Evolutionary conservation across 2,888 invertebrate species (phyloP), one percentile per base, ranked within the genome.

Genomic region (Leptopilina syphax): DNA sequence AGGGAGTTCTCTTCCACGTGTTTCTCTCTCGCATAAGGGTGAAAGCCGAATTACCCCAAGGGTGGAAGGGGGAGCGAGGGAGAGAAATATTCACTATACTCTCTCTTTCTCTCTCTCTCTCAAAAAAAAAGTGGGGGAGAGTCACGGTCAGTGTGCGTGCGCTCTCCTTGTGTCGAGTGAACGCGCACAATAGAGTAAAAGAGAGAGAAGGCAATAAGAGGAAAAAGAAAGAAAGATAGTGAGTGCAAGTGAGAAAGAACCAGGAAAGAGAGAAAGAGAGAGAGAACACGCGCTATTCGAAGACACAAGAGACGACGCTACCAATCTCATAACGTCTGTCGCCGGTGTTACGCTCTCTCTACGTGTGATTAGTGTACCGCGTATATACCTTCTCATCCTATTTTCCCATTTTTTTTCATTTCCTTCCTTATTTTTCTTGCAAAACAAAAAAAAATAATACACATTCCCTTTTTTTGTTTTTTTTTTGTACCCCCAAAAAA

Each of bases 361-460:
- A 73, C 73, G 73, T 73, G 73, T 54, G 73, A 73, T 73, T 83
- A 65, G 78, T 77, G 78, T 77, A 57, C 67, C 76, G 54, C 76
- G 76, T 68, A 50, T 50, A 65, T 57, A 57, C 67, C 78, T 34
- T 34, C 34, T 83, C 80, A 78, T 84, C 82, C 82, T 85, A 83
- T 87, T 84, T 83, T 81, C 81, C 79, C 83, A 81, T 83, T 84
- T 81, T 83, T 81, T 83, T 81, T 34, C 34, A 34, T 34, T 83
- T 80, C 67, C 68, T 66, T 10, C 77, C 70, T 79, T 78, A 57
- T 73, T 73, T 34, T 57, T 24, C n/a, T 8, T 7, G 7, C 50
- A 50, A 27, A 54, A 70, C 54, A 27, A 7, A 50, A 27, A 70
- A 50, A 27, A 57, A 34, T n/a, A 60, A 60, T 60, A n/a, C 5